These are phyloP conservation scores for Asobara japonica DNA, from an alignment of 1,140 invertebrate species.

Conservation along the genomic window DNA sequence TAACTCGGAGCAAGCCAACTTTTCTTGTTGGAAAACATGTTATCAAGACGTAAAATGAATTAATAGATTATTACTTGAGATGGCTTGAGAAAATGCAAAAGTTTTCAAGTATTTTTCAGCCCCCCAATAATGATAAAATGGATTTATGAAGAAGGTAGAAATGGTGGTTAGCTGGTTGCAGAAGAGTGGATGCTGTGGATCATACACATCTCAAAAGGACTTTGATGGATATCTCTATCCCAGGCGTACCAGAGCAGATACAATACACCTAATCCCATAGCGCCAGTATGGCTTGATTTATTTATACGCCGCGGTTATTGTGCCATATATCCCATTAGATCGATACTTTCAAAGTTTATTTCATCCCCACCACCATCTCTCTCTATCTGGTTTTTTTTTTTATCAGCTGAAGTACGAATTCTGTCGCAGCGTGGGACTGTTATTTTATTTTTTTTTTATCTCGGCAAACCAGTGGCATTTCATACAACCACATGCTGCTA, in stretches of 20 bases:
- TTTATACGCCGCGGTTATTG: neutral
- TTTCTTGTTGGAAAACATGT: neutral
- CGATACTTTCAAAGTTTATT: slow-evolving; percentile 7
- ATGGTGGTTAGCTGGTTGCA: neutral
- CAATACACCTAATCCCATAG: slow-evolving; percentile 9
- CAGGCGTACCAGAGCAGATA: slow-evolving; percentile 16
- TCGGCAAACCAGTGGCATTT: no score
- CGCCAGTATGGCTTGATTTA: slow-evolving; percentile 2
- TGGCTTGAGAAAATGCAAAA: neutral
- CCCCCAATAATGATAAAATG: neutral
- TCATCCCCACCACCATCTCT: neutral
- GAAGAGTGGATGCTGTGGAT: slow-evolving; percentile 28
- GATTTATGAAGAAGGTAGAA: neutral
- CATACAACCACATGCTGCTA: no score
- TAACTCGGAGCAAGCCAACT: neutral
- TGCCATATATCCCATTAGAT: neutral
- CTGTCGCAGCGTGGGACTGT: no score
- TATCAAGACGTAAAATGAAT: neutral
- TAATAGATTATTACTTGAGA: neutral
- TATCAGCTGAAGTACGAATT: no score
- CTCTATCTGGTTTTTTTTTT: no score
- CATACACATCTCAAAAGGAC: slow-evolving; percentile 26
- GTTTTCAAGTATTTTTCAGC: neutral
- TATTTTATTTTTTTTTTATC: neutral
- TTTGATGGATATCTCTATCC: slow-evolving; percentile 26